Evolutionary conservation across 1,140 invertebrate genomes (phyloP).

Genomic region (Lycorma delicatula): DNA sequence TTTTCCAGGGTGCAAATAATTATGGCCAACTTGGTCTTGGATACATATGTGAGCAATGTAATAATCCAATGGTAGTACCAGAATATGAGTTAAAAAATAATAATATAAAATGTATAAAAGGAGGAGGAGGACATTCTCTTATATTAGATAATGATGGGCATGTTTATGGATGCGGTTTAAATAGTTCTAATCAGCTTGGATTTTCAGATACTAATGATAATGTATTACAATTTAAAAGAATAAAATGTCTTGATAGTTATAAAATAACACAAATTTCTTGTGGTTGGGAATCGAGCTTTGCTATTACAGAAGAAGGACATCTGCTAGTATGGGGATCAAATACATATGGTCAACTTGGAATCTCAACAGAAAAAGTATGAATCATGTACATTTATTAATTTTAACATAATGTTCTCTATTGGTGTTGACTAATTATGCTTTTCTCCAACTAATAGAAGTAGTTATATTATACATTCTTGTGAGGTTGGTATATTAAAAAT

Average conservation of each 20-base stretch:
- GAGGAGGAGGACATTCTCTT: not conserved
- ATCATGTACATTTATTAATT: no score
- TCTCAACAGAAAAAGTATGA: not conserved
- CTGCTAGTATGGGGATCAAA: not conserved
- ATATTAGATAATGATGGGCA: not conserved
- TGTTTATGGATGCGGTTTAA: not conserved
- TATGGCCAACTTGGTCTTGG: not conserved
- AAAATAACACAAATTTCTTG: not conserved
- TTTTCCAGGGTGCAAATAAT: conserved; percentile 2
- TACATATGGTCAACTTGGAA: not conserved
- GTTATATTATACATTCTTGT: no score
- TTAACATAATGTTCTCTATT: no score
- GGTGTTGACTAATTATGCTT: no score
- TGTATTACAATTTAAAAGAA: no score
- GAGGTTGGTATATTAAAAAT: no score
- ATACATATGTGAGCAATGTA: not conserved
- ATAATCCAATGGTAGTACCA: not conserved
- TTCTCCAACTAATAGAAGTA: no score
- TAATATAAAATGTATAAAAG: not conserved
- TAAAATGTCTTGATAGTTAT: no score
- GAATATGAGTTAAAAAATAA: not conserved
- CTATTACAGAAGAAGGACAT: not conserved
- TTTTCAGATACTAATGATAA: not conserved
- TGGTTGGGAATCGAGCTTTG: not conserved
- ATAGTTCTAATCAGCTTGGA: not conserved